Evolutionary conservation across 1,140 invertebrate genomes (phyloP), one percentile per base, ranked within the genome.

Genomic region (Calephelis nemesis): DNA sequence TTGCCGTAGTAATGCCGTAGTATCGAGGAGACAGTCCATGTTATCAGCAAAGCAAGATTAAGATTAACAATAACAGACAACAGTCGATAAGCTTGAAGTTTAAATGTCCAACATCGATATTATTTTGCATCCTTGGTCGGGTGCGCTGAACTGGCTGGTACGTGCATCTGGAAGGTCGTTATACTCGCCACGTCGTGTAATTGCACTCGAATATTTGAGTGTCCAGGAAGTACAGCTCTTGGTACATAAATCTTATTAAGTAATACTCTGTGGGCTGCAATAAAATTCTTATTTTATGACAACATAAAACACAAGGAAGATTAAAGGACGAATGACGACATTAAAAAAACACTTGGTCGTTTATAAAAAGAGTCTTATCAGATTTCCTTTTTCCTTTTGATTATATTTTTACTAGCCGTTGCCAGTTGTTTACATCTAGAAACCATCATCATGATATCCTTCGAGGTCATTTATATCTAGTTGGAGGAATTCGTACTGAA

Each of bases 161-260:
- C 15, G 13, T 58, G 65, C 62, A 47, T 64, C 65, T 60, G 60
- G 70, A 54, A 63, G 62, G 66, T 62, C 47, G 54, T 71, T 67
- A 63, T 47, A 30, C 48, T 42, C 65, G 63, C 15, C 62, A 40
- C 47, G 62, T 68, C 54, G 72, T 69, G 48, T 70, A 73, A 73
- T 70, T 48, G 45, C 66, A 54, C 19, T 58, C 47, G 39, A 70
- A 68, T 54, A 50, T 63, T 65, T 47, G 47, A 75, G 71, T 68
- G 65, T 48, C 62, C 71, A 67, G 71, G 71, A 73, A 73, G 65
- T 70, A 68, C 50, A 73, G 47, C 19, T 58, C 30, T 39, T 58
- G 19, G 30, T 39, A 58, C 10, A 58, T 58, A 58, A 58, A 58
- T 58, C 30, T 39, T 58, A 58, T 58, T 58, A 39, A 58, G 19